Evolutionary conservation across 1,140 invertebrate genomes (phyloP).

Genomic region (Antheraea pernyi): DNA sequence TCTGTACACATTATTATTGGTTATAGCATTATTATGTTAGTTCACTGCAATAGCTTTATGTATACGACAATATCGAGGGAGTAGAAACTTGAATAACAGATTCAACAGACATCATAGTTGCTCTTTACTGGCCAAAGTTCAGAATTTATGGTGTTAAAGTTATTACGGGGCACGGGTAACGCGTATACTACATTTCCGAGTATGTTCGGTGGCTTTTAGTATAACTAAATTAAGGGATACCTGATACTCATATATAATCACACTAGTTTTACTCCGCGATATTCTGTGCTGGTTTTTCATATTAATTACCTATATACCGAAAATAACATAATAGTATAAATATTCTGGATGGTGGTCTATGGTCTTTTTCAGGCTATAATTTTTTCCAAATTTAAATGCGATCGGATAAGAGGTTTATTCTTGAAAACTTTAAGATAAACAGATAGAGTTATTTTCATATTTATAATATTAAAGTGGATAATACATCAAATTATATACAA

Average conservation of each 20-base stretch:
- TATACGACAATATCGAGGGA: constrained; percentile 17
- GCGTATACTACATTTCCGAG: constrained; percentile 19
- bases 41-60: constrained; percentile 14
- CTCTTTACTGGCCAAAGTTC: constrained; percentile 37
- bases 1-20: not conserved
- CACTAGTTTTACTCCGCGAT: too few relatives aligned
- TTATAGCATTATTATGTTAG: constrained; percentile 10
- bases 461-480: too few relatives aligned
- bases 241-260: not conserved
- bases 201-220: constrained; percentile 21
- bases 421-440: too few relatives aligned
- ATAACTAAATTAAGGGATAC: constrained; percentile 16
- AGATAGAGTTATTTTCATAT: too few relatives aligned
- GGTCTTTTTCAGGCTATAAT: too few relatives aligned
- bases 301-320: too few relatives aligned
- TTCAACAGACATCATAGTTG: constrained; percentile 45
- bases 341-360: too few relatives aligned
- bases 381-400: too few relatives aligned
- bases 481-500: too few relatives aligned
- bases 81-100: constrained; percentile 34
- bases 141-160: constrained; percentile 50
- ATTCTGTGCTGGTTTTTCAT: too few relatives aligned
- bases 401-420: too few relatives aligned
- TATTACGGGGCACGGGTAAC: constrained; percentile 30
- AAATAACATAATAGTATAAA: too few relatives aligned